These are phyloP conservation scores for Dromiciops gliroides DNA, from an alignment of 2,113 vertebrate species.

Conservation along the genomic window DNA sequence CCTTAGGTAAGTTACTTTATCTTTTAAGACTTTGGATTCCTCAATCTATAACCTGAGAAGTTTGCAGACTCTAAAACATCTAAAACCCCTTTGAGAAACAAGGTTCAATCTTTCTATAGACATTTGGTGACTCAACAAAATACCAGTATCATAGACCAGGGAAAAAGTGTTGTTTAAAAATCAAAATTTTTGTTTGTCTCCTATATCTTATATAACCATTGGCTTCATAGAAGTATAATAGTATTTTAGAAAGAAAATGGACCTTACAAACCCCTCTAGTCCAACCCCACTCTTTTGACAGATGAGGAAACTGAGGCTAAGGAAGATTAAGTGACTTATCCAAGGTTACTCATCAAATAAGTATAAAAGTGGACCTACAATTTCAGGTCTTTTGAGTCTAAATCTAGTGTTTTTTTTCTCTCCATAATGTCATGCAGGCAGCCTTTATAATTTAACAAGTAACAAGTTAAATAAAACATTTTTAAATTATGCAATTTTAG, in stretches of 20 bases:
- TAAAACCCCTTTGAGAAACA: neutral
- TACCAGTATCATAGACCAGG: neutral
- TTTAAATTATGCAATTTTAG: neutral
- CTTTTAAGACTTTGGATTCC: neutral
- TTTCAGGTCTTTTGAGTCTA: too few relatives aligned
- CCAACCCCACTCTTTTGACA: neutral
- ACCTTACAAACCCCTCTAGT: neutral
- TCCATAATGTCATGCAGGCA: neutral
- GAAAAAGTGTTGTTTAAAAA: neutral
- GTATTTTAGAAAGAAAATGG: neutral
- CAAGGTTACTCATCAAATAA: rapidly evolving
- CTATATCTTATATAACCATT: neutral
- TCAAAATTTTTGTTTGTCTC: neutral
- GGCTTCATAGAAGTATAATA: neutral
- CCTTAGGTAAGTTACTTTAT: neutral
- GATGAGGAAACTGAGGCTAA: neutral
- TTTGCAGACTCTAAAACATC: neutral
- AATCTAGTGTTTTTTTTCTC: neutral
- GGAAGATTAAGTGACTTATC: neutral
- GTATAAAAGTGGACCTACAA: neutral
- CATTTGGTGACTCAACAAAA: neutral
- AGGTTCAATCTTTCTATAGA: neutral
- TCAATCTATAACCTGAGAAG: too few relatives aligned
- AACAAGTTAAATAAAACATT: neutral
- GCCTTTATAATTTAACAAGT: neutral